Percentiles rank a stretch among this genome's conserved stretches.
phyloP scores from a whole-genome alignment of 2,113 vertebrate species.

The Amblyornis subalaris region DNA sequence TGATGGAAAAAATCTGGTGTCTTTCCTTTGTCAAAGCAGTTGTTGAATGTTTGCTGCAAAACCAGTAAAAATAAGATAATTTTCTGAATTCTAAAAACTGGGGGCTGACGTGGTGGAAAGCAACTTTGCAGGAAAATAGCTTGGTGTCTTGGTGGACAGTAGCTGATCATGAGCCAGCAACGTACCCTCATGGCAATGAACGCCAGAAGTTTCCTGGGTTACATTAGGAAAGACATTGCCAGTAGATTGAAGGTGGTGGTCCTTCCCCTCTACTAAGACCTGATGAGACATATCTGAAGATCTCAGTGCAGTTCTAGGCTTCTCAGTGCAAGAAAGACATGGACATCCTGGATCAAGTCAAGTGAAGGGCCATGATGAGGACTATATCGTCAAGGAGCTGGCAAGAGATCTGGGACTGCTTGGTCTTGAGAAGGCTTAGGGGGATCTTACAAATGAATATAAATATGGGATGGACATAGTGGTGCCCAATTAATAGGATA shows the following conservation, averaged over 20 bases:
- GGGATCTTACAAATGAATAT: not conserved
- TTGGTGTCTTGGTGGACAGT: not conserved
- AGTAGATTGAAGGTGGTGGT: not conserved
- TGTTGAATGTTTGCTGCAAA: not conserved
- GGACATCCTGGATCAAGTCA: not conserved
- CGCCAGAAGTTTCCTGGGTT: not conserved
- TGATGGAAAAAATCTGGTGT: not conserved
- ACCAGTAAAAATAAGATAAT: not conserved
- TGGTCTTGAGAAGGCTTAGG: not conserved
- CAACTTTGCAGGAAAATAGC: not conserved
- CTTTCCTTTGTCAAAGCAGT: not conserved
- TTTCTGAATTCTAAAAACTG: not conserved
- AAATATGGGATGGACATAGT: not conserved
- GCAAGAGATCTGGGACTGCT: not conserved
- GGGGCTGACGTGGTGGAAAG: rapidly evolving
- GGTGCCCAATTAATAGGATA: not conserved
- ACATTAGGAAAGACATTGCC: not conserved
- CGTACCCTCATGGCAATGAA: not conserved
- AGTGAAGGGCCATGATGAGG: not conserved
- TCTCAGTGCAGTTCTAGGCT: not conserved
- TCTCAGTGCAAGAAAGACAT: not conserved
- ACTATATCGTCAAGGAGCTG: not conserved
- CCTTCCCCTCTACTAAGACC: not conserved
- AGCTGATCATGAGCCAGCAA: not conserved
- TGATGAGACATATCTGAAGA: not conserved